phyloP scores from a whole-genome alignment of 2,888 invertebrate species.

The Dryobota labecula region DNA sequence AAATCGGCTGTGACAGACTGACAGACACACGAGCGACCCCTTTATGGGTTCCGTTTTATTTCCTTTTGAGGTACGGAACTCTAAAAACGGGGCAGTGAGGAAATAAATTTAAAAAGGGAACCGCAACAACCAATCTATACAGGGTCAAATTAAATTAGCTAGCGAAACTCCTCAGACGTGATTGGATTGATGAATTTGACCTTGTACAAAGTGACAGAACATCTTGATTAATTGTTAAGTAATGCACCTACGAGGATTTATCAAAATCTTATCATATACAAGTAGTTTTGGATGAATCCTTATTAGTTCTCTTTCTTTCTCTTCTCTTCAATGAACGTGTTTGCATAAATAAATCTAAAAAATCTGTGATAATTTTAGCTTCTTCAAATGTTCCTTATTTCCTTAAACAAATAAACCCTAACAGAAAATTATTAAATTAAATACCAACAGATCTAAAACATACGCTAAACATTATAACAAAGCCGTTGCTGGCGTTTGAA shows the following conservation, averaged over 20 bases:
- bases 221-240: background rate
- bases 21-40: too few species aligned
- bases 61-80: too few species aligned
- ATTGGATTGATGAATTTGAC: too few species aligned
- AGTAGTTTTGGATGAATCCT: background rate
- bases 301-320: too few species aligned
- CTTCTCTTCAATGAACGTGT: too few species aligned
- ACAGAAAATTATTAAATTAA: slow-evolving; percentile 34
- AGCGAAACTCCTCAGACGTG: too few species aligned
- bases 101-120: background rate
- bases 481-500: slow-evolving; percentile 31
- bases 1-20: too few species aligned
- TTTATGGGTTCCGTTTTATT: too few species aligned
- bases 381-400: background rate
- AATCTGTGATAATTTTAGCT: background rate
- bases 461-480: slow-evolving; percentile 33
- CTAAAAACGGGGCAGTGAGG: background rate
- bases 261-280: background rate
- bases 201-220: background rate
- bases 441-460: slow-evolving; percentile 31
- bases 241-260: background rate
- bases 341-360: background rate
- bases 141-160: too few species aligned
- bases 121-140: background rate
- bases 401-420: background rate